These are phyloP conservation scores for Callyntrura sp. DNA, from an alignment of 2,888 invertebrate species.

Conservation along the genomic window DNA sequence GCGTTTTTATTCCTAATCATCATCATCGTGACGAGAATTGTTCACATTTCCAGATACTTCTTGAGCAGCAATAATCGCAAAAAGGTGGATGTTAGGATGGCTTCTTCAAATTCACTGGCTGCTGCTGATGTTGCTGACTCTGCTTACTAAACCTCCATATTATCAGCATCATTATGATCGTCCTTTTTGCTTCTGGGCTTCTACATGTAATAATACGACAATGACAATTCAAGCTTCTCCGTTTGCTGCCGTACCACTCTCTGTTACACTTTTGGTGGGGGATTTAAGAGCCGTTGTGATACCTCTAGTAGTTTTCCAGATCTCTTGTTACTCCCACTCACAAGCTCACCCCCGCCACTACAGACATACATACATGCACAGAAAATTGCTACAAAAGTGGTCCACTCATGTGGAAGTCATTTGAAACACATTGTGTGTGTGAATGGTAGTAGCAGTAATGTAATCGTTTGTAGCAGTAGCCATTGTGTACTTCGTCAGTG, in stretches of 20 bases:
- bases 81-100: background rate
- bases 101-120: background rate
- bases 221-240: constrained; percentile 6
- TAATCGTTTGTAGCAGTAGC: background rate
- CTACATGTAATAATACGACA: background rate
- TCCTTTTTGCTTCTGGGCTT: constrained; percentile 20
- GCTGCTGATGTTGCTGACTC: too few relatives aligned
- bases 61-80: too few relatives aligned
- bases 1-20: background rate
- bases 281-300: too few relatives aligned
- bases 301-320: too few relatives aligned
- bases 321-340: background rate
- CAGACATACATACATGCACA: too few relatives aligned
- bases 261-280: background rate
- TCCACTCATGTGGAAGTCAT: constrained; percentile 72
- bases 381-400: constrained; percentile 16
- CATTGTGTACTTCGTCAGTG: constrained; percentile 63
- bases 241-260: too few relatives aligned
- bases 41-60: constrained; percentile 26
- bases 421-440: constrained; percentile 68
- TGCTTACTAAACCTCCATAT: background rate
- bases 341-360: background rate
- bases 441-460: background rate
- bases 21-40: background rate
- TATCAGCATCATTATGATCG: too few relatives aligned